Base-by-base conservation (phyloP, 2,888 invertebrate species). In the Geophilus truncorum region DNA sequence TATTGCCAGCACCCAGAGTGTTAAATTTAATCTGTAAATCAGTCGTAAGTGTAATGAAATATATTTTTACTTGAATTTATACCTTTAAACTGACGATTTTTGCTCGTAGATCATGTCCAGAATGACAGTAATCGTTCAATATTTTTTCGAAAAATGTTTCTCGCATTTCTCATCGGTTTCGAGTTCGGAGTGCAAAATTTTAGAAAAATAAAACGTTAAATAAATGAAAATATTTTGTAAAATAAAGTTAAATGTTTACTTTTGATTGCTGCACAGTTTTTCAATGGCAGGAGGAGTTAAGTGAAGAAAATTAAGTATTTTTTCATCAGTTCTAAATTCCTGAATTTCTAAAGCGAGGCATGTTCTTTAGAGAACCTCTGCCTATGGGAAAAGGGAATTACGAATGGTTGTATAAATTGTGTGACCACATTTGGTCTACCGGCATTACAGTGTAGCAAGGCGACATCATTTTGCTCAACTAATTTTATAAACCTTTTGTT, bases 251-350 rank as follows among this genome's bases (percentile, higher is more conserved):
- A n/a, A n/a, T 77, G 84, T 85, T 84, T 84, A 90, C 90, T 90
- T 88, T 96, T 97, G 1, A 99, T 86, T 0, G 95, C 96, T 86
- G 93, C 93, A 84, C 97, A 97, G 84, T 97, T 91, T 91, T 85
- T 93, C 92, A n/a, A 99, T 91, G 0, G 95, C 96, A 0, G 94
- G 94, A 1, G 99, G 99, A 0, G 99, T 98, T 7, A 99, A 89
- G 87, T 99, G 99, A 0, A 99, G 89, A 86, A 99, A 99, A 88
- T 99, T 99, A 0, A 98, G 98, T 83, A 99, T 94, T 89, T n/a
- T n/a, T 99, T 99, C 93, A 98, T 94, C 0, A 99, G 89, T 86
- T 99, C 99, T 0, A 95, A 92, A 87, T 99, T 99, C 0, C 91
- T 97, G 87, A 91, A 93, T 87, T 96, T 97, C 7, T 90, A 90